Base-by-base conservation (phyloP, 92 coral and sea anemone species). In the Chrysogorgia sp. region DNA sequence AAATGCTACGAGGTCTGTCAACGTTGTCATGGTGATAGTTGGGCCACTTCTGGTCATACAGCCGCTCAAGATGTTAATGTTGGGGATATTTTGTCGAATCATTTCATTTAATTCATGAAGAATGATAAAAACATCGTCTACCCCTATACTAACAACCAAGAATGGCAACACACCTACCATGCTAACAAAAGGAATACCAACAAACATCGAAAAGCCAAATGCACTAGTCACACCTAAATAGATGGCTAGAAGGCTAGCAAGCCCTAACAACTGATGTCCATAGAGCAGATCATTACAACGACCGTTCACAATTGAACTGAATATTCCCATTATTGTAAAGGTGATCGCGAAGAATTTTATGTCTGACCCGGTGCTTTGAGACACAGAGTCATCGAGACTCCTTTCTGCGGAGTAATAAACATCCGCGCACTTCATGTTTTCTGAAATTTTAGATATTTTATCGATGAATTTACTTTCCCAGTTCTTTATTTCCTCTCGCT, bases 21-120 rank as follows among this genome's bases (percentile, higher is more conserved):
- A 20, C 31, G 97, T 92, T 62, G 97, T 92, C 97, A 92, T 92
- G 84, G 97, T 92, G 40, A 92, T 76, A 24, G 93, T 84, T 41
- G 93, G 88, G n/a, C 97, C 93, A 34, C 93, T 58, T 50, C 82
- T 75, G n/a, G 89, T 65, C 93, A 89, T 86, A 21, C 87, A 85
- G 0, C 70, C 68, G 58, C 81, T 86, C 29, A 92, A 71, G 2
- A 82, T 79, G 19, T 89, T 81, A 13, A 81, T 66, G 1, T 77
- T 88, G 8, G 63, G 63, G 6, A 72, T 86, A 52, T 74, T 61
- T 35, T 82, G 77, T 30, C 77, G 64, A 62, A 52, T 88, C 20
- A 72, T 47, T 12, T 89, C 88, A 49, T 92, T 92, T 2, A 92
- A 72, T 40, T 92, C 91, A 68, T 92, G 93, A 22, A 92, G 58